phyloP scores from a whole-genome alignment of 2,888 invertebrate genomes.

The Synanthedon andrenaeformis region DNA sequence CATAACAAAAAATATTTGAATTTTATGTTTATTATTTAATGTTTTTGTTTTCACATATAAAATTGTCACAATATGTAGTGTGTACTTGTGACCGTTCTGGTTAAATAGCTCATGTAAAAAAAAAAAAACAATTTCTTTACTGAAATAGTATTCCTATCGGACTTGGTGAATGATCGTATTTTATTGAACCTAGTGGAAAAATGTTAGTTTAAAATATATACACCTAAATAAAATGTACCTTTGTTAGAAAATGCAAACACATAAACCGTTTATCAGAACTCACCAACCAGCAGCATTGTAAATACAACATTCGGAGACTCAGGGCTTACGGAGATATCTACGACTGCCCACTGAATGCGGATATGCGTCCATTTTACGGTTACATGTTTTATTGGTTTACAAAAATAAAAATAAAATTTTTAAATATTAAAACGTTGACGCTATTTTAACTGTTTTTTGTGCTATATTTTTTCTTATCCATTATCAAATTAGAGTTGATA shows the following conservation, averaged over 20 bases:
- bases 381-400: conserved; percentile 13
- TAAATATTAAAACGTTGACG: background rate
- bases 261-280: conserved; percentile 49
- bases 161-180: too few relatives aligned
- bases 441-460: conserved; percentile 1
- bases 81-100: too few relatives aligned
- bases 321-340: conserved; percentile 18
- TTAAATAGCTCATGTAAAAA: too few relatives aligned
- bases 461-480: background rate
- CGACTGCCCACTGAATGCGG: background rate
- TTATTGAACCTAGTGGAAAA: too few relatives aligned
- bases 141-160: too few relatives aligned
- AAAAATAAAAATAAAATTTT: background rate
- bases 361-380: conserved; percentile 6
- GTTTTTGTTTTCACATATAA: too few relatives aligned
- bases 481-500: too few relatives aligned
- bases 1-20: too few relatives aligned
- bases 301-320: conserved; percentile 26
- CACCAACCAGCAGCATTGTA: conserved; percentile 26
- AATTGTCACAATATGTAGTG: too few relatives aligned
- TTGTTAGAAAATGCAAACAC: conserved; percentile 21
- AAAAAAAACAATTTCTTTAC: too few relatives aligned
- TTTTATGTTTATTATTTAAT: too few relatives aligned
- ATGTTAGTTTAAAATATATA: too few relatives aligned
- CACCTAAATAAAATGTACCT: background rate